A percentile compares a stretch with the other conserved stretches of the same genome.
Conservation (phyloP, 2,797 vertebrate genomes). For the Chrysocyon brachyurus region DNA sequence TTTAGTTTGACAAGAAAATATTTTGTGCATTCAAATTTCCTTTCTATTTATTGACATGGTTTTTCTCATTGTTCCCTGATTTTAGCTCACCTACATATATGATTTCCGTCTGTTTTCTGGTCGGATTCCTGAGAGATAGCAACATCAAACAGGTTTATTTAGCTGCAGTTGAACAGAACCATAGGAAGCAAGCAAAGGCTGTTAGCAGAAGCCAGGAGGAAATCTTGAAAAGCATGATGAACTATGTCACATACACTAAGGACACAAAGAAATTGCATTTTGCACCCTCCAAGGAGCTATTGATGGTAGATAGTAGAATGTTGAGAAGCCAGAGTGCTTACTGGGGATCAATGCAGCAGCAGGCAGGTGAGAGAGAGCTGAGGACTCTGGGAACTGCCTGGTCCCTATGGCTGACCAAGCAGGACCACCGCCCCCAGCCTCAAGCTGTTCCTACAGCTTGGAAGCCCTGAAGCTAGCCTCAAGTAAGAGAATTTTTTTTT, state of each 20-base stretch:
- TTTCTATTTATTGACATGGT: slow-evolving; percentile 10
- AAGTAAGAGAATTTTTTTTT: not conserved
- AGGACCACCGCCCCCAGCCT: not conserved
- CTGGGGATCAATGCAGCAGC: not conserved
- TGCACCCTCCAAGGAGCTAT: slow-evolving; percentile 31
- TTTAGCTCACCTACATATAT: slow-evolving; percentile 45
- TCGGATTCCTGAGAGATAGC: slow-evolving; percentile 51
- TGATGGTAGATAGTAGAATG: not conserved
- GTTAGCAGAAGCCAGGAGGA: slow-evolving; percentile 68
- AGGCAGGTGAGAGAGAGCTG: not conserved
- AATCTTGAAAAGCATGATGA: slow-evolving; percentile 74
- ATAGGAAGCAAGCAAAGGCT: slow-evolving; percentile 69
- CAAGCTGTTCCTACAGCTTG: slow-evolving; percentile 48
- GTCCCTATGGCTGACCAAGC: not conserved
- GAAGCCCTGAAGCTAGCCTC: slow-evolving; percentile 17
- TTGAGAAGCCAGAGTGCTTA: not conserved
- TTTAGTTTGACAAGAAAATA: slow-evolving; percentile 61
- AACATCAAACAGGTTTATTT: slow-evolving; percentile 75
- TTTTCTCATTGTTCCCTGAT: slow-evolving; percentile 69
- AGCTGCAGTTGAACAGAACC: slow-evolving; percentile 19
- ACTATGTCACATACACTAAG: slow-evolving; percentile 23
- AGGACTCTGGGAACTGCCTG: not conserved
- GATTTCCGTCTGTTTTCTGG: slow-evolving; percentile 49
- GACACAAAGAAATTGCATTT: slow-evolving; percentile 71
- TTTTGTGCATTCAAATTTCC: slow-evolving; percentile 54